Evolutionary conservation across 2,113 vertebrate species (phyloP).

Genomic region (Phoenicopterus ruber): DNA sequence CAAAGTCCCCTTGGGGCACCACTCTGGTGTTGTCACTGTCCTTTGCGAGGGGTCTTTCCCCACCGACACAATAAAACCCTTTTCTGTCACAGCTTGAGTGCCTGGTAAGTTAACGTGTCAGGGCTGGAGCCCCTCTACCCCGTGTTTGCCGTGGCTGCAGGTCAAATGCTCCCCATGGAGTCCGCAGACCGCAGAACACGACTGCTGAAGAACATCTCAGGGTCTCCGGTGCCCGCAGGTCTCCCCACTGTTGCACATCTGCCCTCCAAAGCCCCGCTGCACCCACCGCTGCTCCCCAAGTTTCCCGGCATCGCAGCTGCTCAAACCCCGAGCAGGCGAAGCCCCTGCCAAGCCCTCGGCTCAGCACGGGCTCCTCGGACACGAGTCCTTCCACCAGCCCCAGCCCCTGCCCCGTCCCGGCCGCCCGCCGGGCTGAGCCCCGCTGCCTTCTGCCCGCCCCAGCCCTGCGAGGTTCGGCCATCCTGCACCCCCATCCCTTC

Average conservation of each 20-base stretch:
- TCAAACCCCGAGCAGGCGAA: not conserved
- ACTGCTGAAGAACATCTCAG: not conserved
- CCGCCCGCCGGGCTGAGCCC: not conserved
- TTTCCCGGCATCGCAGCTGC: not conserved
- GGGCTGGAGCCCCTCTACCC: not conserved
- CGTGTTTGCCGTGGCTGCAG: not conserved
- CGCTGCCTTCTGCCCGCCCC: not conserved
- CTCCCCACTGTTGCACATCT: rapidly evolving
- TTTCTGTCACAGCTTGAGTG: not conserved
- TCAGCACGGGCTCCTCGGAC: rapidly evolving
- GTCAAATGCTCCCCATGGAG: rapidly evolving
- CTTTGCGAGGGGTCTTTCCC: not conserved
- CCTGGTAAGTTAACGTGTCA: rapidly evolving
- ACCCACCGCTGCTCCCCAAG: not conserved
- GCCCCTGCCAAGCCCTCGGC: not conserved
- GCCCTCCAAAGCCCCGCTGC: not conserved
- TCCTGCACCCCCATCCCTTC: not conserved
- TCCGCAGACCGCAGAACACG: rapidly evolving
- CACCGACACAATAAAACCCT: not conserved
- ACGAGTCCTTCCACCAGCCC: not conserved
- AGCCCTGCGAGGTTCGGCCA: not conserved
- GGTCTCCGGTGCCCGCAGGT: not conserved
- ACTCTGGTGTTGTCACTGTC: not conserved
- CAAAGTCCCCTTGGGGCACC: not conserved
- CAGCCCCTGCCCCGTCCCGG: not conserved